Evolutionary conservation across 2,888 invertebrate species (phyloP), one percentile per base, ranked within the genome.

Genomic region (Phaonia tiefii): DNA sequence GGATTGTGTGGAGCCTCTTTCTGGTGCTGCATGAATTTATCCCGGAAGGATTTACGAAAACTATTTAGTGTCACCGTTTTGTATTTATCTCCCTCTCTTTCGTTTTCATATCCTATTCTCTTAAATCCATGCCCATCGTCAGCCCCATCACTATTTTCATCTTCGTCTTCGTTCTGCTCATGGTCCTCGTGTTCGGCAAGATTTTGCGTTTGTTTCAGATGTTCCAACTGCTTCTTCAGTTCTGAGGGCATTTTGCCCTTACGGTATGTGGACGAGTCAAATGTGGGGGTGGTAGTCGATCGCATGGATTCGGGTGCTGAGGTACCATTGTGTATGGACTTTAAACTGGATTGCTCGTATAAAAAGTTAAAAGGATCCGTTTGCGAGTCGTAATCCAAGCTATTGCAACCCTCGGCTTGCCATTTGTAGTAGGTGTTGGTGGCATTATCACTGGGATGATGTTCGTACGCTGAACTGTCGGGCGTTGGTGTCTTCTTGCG

Each of bases 31-130:
- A 90, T 69, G 71, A 91, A 85, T 26, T 87, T 88, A 4, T 90
- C 89, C 0, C 90, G 88, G 82, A 91, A 90, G 0, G 91, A 90
- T 80, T 89, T 90, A 11, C 90, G 89, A 72, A 90, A 89, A 67
- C 89, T 90, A 58, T 88, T 91, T 5, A 90, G 60, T 0, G 90
- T 90, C 7, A 90, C 86, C 1, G 91, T 91, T 77, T 88, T 89
- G 79, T 88, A 90, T 81, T 90, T 91, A 11, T 90, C 88, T 1
- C 75, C 69, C 54, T 87, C 87, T 1, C 85, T 83, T 75, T 86
- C 86, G 77, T 85, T 84, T 39, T 85, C 83, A 63, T 13, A 42
- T 2, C 56, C 83, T n/a, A 51, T 75, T 71, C 54, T 85, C 84
- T 7, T 85, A 76, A n/a, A 46, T 15, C 26, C 17, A 20, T 60